Evolutionary conservation across 2,113 vertebrate genomes (phyloP).

Genomic region (Syngnathus typhle): DNA sequence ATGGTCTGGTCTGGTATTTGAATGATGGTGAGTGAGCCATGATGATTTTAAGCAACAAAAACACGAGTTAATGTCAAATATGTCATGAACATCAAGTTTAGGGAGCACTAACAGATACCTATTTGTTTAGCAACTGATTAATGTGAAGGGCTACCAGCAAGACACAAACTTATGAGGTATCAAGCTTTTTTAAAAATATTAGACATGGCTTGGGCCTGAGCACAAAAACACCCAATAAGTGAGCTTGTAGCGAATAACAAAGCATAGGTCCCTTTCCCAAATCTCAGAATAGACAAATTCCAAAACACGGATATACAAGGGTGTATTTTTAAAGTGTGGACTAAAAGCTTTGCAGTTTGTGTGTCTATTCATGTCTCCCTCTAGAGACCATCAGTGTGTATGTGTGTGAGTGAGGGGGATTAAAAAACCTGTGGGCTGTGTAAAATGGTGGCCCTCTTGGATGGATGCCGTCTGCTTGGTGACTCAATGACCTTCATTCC

Average conservation of each 20-base stretch:
- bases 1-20: conserved; percentile 49
- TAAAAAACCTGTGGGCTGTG: conserved; percentile 39
- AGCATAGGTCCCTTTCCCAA: neutral
- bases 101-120: neutral
- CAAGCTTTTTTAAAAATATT: no score
- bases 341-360: conserved; percentile 18
- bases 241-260: neutral
- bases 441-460: conserved; percentile 53
- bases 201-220: neutral
- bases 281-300: neutral
- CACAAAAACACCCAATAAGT: neutral
- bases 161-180: neutral
- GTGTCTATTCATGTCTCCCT: conserved; percentile 7
- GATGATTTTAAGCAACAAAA: conserved; percentile 40
- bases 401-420: conserved; percentile 20
- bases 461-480: conserved; percentile 61
- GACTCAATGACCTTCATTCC: conserved; percentile 67
- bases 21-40: conserved; percentile 49
- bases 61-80: conserved; percentile 40
- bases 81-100: conserved; percentile 25
- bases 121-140: neutral
- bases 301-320: neutral
- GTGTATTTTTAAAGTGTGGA: conserved; percentile 12
- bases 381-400: conserved; percentile 16
- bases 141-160: no score